Base-by-base conservation (phyloP, 2,888 invertebrate species). In the Agrotis ipsilon region DNA sequence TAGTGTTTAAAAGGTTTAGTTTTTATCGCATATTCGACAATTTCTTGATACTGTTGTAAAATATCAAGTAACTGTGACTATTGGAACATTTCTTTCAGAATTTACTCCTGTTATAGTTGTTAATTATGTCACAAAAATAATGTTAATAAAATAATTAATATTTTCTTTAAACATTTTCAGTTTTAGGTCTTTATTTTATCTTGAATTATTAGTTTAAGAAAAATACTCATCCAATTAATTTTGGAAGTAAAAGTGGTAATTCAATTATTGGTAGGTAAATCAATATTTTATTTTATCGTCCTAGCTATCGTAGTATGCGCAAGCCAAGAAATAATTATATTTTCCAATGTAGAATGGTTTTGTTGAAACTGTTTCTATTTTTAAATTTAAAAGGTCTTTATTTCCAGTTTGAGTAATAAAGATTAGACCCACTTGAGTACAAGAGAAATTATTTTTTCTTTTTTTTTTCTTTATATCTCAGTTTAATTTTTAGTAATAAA, bases 261-360 rank as follows among this genome's bases (percentile, higher is more conserved):
- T 64, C 24, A 21, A 13, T 75, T 27, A 14, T 75, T 61, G 51
- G 55, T 58, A 32, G 14, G 27, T 46, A 43, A 18, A 39, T 32
- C 49, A 13, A 63, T 81, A 51, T 32, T 55, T 39, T 81, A 77
- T 81, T n/a, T n/a, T 77, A 77, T 79, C 72, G 64, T 19, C 13
- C 7, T 3, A n/a, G 27, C 49, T n/a, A n/a, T n/a, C n/a, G n/a
- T n/a, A n/a, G 24, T n/a, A 13, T 27, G 11, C 11, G 39, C 9
- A n/a, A 9, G 60, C 11, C 16, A 39, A 48, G 27, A 58, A 62
- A 48, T 19, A 21, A 21, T 62, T 3, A 0, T 19, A 39, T 3
- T 27, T 19, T 55, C 57, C 24, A 60, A 64, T 64, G 52, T 51
- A 64, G 54, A 51, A 79, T 79, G 78, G 52, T 55, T 72, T 62